A percentile compares a stretch with the other conserved stretches of the same genome.
phyloP scores from a whole-genome alignment of 2,888 invertebrate genomes.

The Drosophila leonis region DNA sequence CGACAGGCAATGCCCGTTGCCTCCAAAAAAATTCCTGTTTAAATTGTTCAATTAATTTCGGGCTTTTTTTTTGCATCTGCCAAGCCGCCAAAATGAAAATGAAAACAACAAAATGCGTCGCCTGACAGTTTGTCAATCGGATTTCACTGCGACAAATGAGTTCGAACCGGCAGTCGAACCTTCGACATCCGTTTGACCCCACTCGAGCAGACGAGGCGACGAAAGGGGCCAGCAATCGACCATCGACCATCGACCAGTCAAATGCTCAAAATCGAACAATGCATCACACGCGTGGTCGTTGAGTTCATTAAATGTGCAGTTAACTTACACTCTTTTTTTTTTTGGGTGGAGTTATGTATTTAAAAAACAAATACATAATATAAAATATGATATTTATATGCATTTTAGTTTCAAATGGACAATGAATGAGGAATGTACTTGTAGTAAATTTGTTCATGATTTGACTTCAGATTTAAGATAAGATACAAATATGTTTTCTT shows the following conservation, averaged over 20 bases:
- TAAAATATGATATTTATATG: neutral
- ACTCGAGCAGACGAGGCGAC: neutral
- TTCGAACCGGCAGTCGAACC: slow-evolving; percentile 32
- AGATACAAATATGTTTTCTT: too few relatives aligned
- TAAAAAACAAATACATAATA: neutral
- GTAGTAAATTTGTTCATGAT: too few relatives aligned
- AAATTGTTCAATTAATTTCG: slow-evolving; percentile 80
- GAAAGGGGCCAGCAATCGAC: neutral
- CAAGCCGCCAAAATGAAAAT: slow-evolving; percentile 48
- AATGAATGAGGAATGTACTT: too few relatives aligned
- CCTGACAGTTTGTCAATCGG: slow-evolving; percentile 81
- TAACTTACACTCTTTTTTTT: slow-evolving; percentile 15
- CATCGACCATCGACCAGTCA: neutral
- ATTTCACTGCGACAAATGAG: slow-evolving; percentile 71
- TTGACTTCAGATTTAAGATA: too few relatives aligned
- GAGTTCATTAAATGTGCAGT: slow-evolving; percentile 66
- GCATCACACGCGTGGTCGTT: slow-evolving; percentile 37
- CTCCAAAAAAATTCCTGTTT: slow-evolving; percentile 48
- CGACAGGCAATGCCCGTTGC: slow-evolving; percentile 56
- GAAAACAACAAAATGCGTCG: slow-evolving; percentile 63
- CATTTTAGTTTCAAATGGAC: neutral
- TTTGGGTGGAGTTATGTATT: neutral
- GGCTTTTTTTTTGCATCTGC: slow-evolving; percentile 50
- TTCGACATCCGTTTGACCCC: slow-evolving; percentile 17
- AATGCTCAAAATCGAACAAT: slow-evolving; percentile 20